A percentile compares a stretch with the other conserved stretches of the same genome.
These are phyloP conservation scores for Cnemophilus loriae DNA, from an alignment of 2,113 vertebrate genomes.

Conservation along the genomic window DNA sequence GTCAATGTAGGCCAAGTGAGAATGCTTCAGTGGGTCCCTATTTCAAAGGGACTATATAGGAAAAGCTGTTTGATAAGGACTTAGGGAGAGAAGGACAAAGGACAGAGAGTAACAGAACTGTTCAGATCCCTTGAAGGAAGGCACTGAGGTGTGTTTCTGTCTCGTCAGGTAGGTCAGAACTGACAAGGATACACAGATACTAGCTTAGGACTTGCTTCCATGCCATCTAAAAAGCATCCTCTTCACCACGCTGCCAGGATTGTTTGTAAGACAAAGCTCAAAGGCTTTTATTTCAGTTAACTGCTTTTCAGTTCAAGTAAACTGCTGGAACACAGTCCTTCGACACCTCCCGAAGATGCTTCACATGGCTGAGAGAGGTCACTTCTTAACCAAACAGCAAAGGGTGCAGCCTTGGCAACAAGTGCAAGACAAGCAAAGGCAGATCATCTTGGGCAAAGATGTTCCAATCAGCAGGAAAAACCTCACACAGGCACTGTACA, in stretches of 20 bases:
- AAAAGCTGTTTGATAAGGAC: neutral
- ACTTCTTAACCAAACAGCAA: neutral
- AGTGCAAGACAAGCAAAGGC: neutral
- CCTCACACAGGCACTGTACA: neutral
- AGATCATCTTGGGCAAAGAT: neutral
- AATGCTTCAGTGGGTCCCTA: neutral
- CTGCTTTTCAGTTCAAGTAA: neutral
- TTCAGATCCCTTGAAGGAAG: neutral
- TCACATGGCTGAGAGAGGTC: neutral
- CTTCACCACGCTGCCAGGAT: neutral
- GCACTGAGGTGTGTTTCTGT: neutral
- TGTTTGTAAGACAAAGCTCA: neutral
- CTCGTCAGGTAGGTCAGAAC: neutral
- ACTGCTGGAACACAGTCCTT: neutral
- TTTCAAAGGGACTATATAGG: neutral
- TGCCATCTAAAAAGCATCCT: neutral
- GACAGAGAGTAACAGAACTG: neutral
- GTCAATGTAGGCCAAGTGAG: neutral
- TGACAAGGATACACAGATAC: neutral
- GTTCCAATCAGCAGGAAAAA: neutral
- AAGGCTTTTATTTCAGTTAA: neutral
- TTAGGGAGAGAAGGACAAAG: neutral
- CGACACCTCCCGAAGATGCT: rapidly evolving
- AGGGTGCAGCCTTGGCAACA: neutral
- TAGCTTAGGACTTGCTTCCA: neutral